Evolutionary conservation across 2,888 invertebrate species (phyloP).

Genomic region (Aporophyla lueneburgensis): DNA sequence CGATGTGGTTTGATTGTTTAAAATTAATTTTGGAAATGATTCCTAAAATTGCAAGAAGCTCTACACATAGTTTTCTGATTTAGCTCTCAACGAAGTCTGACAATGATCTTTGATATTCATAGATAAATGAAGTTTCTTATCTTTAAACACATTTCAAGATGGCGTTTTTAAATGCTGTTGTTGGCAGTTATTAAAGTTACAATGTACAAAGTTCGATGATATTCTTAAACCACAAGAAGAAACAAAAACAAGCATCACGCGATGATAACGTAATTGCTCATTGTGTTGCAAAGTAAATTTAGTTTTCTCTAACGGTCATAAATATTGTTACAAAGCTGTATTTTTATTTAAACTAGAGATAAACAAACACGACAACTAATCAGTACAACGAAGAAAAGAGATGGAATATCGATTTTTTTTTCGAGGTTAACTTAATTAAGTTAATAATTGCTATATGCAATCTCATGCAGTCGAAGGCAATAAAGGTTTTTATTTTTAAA

Average conservation of each 20-base stretch:
- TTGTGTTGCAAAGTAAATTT: constrained; percentile 54
- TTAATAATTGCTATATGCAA: no score
- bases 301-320: constrained; percentile 50
- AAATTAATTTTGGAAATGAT: background rate
- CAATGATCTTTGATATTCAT: background rate
- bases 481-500: no score
- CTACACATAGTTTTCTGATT: constrained; percentile 3
- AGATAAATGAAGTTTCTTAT: background rate
- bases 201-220: constrained; percentile 42
- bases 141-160: background rate
- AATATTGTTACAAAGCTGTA: constrained; percentile 49
- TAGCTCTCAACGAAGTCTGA: background rate
- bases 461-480: no score
- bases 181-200: background rate
- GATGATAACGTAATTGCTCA: constrained; percentile 53
- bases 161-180: background rate
- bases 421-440: no score
- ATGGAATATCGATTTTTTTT: background rate
- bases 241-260: constrained; percentile 46
- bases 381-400: background rate
- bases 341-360: constrained; percentile 42
- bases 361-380: constrained; percentile 34
- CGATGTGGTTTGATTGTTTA: background rate
- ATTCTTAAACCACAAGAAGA: constrained; percentile 19
- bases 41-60: background rate